Percentiles rank a stretch among this genome's conserved stretches.
Conservation (phyloP, 1,140 invertebrate genomes). For the Drosophila melanica region DNA sequence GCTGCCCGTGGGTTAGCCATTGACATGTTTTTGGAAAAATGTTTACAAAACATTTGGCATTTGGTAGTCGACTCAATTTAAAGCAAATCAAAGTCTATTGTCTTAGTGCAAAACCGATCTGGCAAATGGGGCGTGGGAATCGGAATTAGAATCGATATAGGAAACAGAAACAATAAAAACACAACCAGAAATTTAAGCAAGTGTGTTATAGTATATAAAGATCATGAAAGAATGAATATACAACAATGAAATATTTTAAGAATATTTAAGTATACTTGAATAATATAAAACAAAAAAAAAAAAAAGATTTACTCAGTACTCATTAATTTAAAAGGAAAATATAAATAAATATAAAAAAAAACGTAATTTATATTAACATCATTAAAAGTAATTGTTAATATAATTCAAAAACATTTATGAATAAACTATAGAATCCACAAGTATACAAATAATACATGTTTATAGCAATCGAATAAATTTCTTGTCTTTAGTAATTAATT, state of each 20-base stretch:
- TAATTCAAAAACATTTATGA: neutral
- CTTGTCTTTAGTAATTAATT: slow-evolving; percentile 6
- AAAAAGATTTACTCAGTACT: too few species aligned
- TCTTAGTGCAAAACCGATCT: slow-evolving; percentile 36
- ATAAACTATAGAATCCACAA: too few species aligned
- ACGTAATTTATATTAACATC: neutral
- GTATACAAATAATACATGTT: too few species aligned
- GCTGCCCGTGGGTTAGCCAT: slow-evolving; percentile 38
- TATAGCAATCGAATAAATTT: too few species aligned
- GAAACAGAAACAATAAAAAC: neutral
- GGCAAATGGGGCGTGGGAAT: slow-evolving; percentile 57
- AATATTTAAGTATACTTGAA: too few species aligned
- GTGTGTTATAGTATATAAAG: too few species aligned
- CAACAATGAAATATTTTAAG: too few species aligned
- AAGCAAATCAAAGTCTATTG: slow-evolving; percentile 64
- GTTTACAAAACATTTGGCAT: slow-evolving; percentile 77
- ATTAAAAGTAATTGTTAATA: neutral
- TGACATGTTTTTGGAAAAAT: slow-evolving; percentile 72
- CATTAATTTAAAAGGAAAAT: too few species aligned
- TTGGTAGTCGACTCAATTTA: slow-evolving; percentile 53
- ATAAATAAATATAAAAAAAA: neutral
- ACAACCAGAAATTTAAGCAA: neutral
- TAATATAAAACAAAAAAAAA: too few species aligned
- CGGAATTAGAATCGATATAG: neutral
- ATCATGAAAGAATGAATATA: too few species aligned